Evolutionary conservation across 2,797 vertebrate genomes (phyloP).

Genomic region (Labroides dimidiatus): DNA sequence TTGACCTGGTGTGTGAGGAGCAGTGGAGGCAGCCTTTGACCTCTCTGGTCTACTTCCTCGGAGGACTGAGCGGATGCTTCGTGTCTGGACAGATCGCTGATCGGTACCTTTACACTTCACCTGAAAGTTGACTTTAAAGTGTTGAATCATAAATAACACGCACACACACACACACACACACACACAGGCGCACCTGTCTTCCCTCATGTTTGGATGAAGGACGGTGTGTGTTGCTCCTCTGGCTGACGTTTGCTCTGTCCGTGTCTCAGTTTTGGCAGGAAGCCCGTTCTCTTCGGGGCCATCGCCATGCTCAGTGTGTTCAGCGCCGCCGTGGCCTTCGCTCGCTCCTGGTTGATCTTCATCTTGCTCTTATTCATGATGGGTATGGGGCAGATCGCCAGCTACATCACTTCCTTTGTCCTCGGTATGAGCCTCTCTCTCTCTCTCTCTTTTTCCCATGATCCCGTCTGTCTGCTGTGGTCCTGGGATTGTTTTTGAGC

Average conservation of each 20-base stretch:
- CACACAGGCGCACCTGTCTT: no score
- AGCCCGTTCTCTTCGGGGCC: conserved; percentile 56
- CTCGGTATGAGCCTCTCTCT: conserved; percentile 48
- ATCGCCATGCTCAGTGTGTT: conserved; percentile 37
- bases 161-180: no score
- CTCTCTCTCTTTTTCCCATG: neutral
- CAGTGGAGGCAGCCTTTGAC: conserved; percentile 69
- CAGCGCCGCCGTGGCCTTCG: conserved; percentile 37
- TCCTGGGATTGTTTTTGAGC: no score
- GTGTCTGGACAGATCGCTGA: conserved; percentile 68
- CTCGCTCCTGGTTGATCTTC: conserved; percentile 62
- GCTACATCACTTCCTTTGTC: conserved; percentile 55
- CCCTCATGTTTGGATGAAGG: no score
- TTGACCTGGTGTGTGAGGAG: conserved; percentile 67
- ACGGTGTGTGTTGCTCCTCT: neutral
- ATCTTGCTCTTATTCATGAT: conserved; percentile 51
- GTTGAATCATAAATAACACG: no score
- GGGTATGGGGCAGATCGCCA: conserved; percentile 56
- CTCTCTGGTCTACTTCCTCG: conserved; percentile 61
- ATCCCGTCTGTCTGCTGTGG: no score
- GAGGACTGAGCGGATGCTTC: conserved; percentile 58
- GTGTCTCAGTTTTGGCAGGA: conserved; percentile 65
- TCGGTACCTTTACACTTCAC: conserved; percentile 41
- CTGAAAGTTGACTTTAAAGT: neutral
- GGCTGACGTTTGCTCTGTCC: conserved; percentile 1